Evolutionary conservation across 2,888 invertebrate genomes (phyloP).

Genomic region (Athrips mouffetella): DNA sequence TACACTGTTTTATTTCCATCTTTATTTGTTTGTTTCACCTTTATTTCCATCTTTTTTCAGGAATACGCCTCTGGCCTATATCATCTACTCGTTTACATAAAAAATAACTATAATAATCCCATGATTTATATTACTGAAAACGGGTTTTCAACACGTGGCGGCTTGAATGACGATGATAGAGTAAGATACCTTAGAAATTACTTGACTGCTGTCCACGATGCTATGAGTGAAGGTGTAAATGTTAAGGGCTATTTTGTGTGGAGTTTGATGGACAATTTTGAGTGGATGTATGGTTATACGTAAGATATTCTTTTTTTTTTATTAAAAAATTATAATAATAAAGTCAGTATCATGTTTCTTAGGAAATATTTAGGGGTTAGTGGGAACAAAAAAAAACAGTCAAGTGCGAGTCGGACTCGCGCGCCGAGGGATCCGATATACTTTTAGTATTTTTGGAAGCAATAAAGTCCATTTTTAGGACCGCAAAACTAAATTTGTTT

Average conservation of each 20-base stretch:
- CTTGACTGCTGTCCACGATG: slow-evolving; percentile 45
- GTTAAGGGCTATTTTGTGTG: slow-evolving; percentile 71
- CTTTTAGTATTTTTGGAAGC: too few relatives aligned
- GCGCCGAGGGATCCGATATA: too few relatives aligned
- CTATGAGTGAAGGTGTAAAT: slow-evolving; percentile 50
- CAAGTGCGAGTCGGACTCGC: too few relatives aligned
- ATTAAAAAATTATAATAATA: too few relatives aligned
- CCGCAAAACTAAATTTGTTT: too few relatives aligned
- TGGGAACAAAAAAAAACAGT: too few relatives aligned
- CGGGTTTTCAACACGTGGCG: slow-evolving; percentile 56
- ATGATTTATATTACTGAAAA: slow-evolving; percentile 64
- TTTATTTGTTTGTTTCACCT: neutral
- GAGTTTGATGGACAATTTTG: slow-evolving; percentile 79
- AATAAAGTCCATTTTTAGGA: too few relatives aligned
- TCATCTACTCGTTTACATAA: slow-evolving; percentile 23
- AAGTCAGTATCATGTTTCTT: too few relatives aligned
- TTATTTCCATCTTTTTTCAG: slow-evolving; percentile 18
- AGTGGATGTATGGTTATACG: slow-evolving; percentile 51
- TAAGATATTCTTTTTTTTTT: too few relatives aligned
- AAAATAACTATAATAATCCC: slow-evolving; percentile 25
- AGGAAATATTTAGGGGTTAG: too few relatives aligned
- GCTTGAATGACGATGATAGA: slow-evolving; percentile 47
- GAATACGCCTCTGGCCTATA: slow-evolving; percentile 28
- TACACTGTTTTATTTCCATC: neutral
- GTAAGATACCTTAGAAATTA: slow-evolving; percentile 45